Evolutionary conservation across 1,140 invertebrate genomes (phyloP), one percentile per base, ranked within the genome.

Genomic region (Eriosoma lanigerum): DNA sequence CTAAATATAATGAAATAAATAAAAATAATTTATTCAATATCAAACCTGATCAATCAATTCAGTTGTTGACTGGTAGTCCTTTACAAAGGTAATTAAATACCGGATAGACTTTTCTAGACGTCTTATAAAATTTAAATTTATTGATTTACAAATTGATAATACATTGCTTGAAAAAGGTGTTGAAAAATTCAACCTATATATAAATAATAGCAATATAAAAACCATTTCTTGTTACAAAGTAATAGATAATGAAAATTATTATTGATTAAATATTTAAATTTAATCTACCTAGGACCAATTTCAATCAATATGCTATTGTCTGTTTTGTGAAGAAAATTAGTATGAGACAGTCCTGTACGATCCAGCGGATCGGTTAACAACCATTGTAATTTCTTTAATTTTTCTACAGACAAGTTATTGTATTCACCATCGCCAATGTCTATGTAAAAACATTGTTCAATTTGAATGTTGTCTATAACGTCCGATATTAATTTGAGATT

Each of bases 101-200:
- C 94, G 89, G 3, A 88, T 91, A 0, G 94, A 93, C 24, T 89
- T 86, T 89, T 98, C 96, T 72, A 98, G 87, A 73, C 96, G 89
- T 1, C 86, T 88, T 2, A 98, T 87, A 85, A 91, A 88, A 32
- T 86, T 85, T 9, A 97, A 85, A 10, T 93, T 91, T 70, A 96
- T 89, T 82, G 94, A 93, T 82, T 92, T 89, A 85, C 94, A 97
- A 82, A 98, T 97, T 44, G 96, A 95, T 5, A 98, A 93, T 70
- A 95, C 94, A 87, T 98, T 98, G 82, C 94, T 97, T 1, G 95
- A 98, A 84, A 95, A 95, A 0, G 96, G 91, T 54, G 96, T 97
- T 13, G 94, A 96, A 86, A 97, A 97, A 86, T 96, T 97, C 81
- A 96, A 90, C 84, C 94, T 94, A 87, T 85, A 81, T 80, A 82